Base-by-base conservation (phyloP, 2,797 vertebrate genomes). In the Kryptolebias ocellatus region DNA sequence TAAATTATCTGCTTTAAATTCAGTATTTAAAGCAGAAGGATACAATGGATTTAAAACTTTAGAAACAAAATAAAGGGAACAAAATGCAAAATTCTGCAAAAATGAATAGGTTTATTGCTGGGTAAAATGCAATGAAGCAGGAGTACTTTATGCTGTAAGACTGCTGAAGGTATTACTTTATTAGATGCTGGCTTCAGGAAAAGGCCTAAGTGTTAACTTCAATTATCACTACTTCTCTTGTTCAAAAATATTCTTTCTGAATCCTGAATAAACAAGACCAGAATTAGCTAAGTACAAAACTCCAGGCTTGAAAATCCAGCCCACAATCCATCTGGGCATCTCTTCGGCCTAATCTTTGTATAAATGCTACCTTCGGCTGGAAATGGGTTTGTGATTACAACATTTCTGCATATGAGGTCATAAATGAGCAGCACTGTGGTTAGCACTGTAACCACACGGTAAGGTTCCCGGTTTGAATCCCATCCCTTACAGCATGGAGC, bases 361-460 rank as follows among this genome's bases (percentile, higher is more conserved):
- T 37, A 24, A 37, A 39, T 51, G 31, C 12, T 34, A 10, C 18
- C 14, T 20, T 39, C 17, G 34, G 12, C 29, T 37, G 49, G 47
- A 37, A 7, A 39, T 37, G 29, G 3, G 18, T 39, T 46, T 59
- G 27, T 46, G 57, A 57, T 16, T 59, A 46, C n/a, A 29, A 17
- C 57, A 24, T 50, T 60, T 61, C 18, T 39, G 5, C 20, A 27
- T 24, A 51, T 11, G 18, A 18, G 47, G 46, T 61, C 31, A 62
- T 42, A 52, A 20, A 42, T 42, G 20, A 5, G 16, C 57, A 28
- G 9, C 57, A 59, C 10, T 47, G 57, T 59, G 27, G 18, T 57
- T 44, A 44, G 5, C 20, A 44, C 39, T 44, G 14, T 45, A 28
- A 58, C 42, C 42, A 28, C 39, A 45, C 42, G 11, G 2, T 31